A percentile compares a stretch with the other conserved stretches of the same genome.
phyloP scores from a whole-genome alignment of 2,888 invertebrate genomes.

The Clistopyga incitator region DNA sequence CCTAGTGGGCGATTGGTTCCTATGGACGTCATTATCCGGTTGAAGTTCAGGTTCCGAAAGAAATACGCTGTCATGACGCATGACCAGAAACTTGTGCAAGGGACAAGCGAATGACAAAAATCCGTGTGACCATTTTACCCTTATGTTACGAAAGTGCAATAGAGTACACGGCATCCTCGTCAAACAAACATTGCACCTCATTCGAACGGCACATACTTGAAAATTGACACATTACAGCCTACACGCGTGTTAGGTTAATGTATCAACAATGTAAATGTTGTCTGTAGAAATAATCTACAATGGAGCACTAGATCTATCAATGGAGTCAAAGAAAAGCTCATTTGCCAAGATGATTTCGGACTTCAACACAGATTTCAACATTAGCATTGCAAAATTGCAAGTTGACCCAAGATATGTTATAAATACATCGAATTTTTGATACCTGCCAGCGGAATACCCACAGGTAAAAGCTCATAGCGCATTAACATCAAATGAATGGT shows the following conservation, averaged over 20 bases:
- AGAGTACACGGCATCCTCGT: conserved; percentile 22
- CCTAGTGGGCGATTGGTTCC: conserved; percentile 35
- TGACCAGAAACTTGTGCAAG: conserved; percentile 23
- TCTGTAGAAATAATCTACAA: no score
- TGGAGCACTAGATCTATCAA: no score
- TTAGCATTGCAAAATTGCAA: no score
- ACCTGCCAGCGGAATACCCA: no score
- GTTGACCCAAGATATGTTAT: no score
- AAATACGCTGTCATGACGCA: conserved; percentile 19
- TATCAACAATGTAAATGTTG: background rate
- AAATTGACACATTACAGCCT: background rate
- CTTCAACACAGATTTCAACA: no score
- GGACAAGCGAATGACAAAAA: conserved; percentile 20
- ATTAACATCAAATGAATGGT: no score
- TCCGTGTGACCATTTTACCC: conserved; percentile 48
- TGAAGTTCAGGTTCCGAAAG: conserved; percentile 29
- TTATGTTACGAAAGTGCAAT: conserved; percentile 38
- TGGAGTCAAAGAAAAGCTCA: no score
- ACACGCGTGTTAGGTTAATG: background rate
- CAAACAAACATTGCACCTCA: background rate
- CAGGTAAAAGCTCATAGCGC: no score
- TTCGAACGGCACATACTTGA: background rate
- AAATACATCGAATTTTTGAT: no score
- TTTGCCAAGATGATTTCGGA: no score
- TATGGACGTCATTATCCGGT: conserved; percentile 47